A percentile compares a stretch with the other conserved stretches of the same genome.
These are phyloP conservation scores for Triplophysa bombifrons DNA, from an alignment of 2,797 vertebrate genomes.

Conservation along the genomic window DNA sequence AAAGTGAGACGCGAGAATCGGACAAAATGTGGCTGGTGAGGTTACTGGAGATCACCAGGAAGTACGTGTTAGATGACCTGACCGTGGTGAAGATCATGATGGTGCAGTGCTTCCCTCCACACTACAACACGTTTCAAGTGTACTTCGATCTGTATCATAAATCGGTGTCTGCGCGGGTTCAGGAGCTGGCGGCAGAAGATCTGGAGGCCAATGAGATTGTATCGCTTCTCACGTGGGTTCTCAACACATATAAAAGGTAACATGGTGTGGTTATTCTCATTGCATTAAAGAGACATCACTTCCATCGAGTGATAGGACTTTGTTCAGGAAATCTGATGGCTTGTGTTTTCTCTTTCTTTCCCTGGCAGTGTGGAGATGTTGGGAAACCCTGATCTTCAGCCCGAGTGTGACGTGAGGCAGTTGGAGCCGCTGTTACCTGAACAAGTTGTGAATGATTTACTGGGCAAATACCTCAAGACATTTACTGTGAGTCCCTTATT, in stretches of 20 bases:
- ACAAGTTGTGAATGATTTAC: constrained; percentile 85
- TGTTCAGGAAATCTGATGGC: not conserved
- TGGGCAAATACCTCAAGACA: constrained; percentile 91
- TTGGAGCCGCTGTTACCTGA: constrained; percentile 85
- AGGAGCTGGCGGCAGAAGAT: constrained; percentile 89
- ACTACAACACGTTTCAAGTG: constrained; percentile 87
- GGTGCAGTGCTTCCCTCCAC: constrained; percentile 93
- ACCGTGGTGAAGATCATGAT: constrained; percentile 89
- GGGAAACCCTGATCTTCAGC: constrained; percentile 86
- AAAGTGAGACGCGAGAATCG: constrained; percentile 88
- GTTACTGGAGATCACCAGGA: constrained; percentile 92
- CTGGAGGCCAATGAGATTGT: constrained; percentile 97
- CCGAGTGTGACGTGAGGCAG: constrained; percentile 85
- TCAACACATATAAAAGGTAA: constrained; percentile 95
- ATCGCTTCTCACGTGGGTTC: constrained; percentile 92
- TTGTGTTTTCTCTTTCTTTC: constrained; percentile 15
- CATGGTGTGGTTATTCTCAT: not conserved
- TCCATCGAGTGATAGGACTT: not conserved
- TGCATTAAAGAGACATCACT: not conserved
- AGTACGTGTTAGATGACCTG: constrained; percentile 92
- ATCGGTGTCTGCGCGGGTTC: constrained; percentile 85
- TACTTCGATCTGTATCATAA: constrained; percentile 89
- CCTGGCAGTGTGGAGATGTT: constrained; percentile 89
- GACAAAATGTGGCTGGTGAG: constrained; percentile 99
- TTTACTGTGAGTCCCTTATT: constrained; percentile 83